phyloP scores from a whole-genome alignment of 1,140 invertebrate species.

The Yoshiicerus persimilis region DNA sequence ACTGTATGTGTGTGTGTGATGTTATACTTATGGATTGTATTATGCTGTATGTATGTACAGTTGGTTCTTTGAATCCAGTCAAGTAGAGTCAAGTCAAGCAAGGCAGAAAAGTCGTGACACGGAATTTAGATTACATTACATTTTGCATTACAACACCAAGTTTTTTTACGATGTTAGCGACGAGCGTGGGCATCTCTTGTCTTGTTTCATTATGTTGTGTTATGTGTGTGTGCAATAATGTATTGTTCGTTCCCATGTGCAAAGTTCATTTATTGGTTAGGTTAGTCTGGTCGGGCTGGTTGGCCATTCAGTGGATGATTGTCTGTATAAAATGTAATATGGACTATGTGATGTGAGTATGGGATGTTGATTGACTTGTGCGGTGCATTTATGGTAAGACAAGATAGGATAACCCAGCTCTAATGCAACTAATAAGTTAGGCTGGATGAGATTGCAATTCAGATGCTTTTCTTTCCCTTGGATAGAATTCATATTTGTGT shows the following conservation, averaged over 20 bases:
- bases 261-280: not conserved
- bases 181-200: conserved; percentile 19
- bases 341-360: not conserved
- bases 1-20: too few species aligned
- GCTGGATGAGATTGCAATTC: not conserved
- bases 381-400: conserved; percentile 12
- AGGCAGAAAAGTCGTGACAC: conserved; percentile 25
- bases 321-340: not conserved
- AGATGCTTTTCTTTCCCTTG: not conserved
- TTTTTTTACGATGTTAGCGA: conserved; percentile 10
- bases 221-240: conserved; percentile 14
- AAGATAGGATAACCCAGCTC: not conserved
- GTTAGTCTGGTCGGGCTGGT: not conserved
- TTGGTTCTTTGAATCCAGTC: not conserved
- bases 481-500: not conserved
- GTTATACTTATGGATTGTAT: too few species aligned
- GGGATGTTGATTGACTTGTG: conserved; percentile 12
- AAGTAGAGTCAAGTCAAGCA: not conserved
- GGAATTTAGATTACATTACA: conserved; percentile 29
- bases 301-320: not conserved
- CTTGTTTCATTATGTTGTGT: conserved; percentile 12
- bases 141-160: conserved; percentile 18
- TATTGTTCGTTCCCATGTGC: conserved; percentile 19
- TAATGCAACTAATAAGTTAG: not conserved
- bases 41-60: not conserved